Base-by-base conservation (phyloP, 2,113 vertebrate species). In the Phalacrocorax aristotelis region DNA sequence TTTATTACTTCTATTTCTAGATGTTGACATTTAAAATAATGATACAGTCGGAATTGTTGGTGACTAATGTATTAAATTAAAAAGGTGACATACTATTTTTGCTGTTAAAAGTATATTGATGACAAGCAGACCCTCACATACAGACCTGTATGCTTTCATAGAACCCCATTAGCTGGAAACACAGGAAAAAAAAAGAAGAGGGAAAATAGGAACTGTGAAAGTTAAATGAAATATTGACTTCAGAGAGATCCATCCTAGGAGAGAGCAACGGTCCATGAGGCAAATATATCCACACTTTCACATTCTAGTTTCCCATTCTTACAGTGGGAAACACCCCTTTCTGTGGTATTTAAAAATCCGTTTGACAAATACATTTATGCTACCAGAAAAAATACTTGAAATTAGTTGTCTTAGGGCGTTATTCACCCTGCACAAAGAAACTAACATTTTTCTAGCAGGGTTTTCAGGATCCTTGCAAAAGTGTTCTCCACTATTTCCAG, bases 211-310 rank as follows among this genome's bases (percentile, higher is more conserved):
- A 71, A 80, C 12, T 20, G 58, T 42, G 62, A 30, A 83, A 91
- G 62, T 70, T 74, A 91, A 93, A 97, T 92, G 89, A 93, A 91
- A 34, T 94, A 90, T 65, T 93, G 95, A 95, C 87, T 95, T 87
- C 66, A 80, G 26, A 74, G 58, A 58, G 29, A 81, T 76, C 62
- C 46, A 81, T 76, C 62, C 46, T 70, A 65, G 42, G 89, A 93
- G 82, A 85, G 58, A 90, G 26, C 22, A 69, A 83, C 44, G 29
- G 25, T 58, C 78, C 62, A 32, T 2, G 13, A 93, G 57, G 89
- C 72, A 92, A 89, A 79, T 46, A 84, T 1, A 90, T 27, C 62
- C 27, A 23, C 38, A 54, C 25, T 72, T 83, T 60, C 22, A 54
- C 3, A 13, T 57, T 62, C 54, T 32, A n/a, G 27, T 66, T 94